A percentile compares a stretch with the other conserved stretches of the same genome.
Evolutionary conservation across 2,888 invertebrate genomes (phyloP).

Genomic region (Malthinus seriepunctatus): DNA sequence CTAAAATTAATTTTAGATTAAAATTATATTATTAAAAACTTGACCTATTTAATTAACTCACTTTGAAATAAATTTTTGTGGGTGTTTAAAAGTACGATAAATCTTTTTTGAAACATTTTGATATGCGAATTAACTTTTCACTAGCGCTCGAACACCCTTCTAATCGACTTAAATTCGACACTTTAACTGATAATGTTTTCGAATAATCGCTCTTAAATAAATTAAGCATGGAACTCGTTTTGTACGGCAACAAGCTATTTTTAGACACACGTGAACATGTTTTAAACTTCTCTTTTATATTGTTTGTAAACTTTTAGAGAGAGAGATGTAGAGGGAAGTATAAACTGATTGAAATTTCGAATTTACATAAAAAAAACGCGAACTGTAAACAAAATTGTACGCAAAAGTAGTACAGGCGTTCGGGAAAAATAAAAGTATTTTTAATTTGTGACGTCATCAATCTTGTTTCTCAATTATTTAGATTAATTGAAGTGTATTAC

Average conservation of each 20-base stretch:
- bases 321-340: too few species aligned
- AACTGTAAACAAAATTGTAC: too few species aligned
- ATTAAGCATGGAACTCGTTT: not conserved
- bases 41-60: not conserved
- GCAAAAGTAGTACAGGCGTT: too few species aligned
- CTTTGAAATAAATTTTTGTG: conserved; percentile 11
- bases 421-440: too few species aligned
- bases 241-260: conserved; percentile 1
- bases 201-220: not conserved
- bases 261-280: not conserved
- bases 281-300: too few species aligned
- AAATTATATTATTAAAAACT: not conserved
- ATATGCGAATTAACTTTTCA: not conserved
- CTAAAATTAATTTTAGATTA: conserved; percentile 33
- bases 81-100: conserved; percentile 13
- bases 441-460: too few species aligned
- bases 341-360: too few species aligned
- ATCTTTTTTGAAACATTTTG: conserved; percentile 23
- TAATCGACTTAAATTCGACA: not conserved
- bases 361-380: too few species aligned
- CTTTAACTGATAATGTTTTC: not conserved
- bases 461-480: too few species aligned
- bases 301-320: too few species aligned
- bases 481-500: too few species aligned
- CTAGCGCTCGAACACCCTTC: too few species aligned